A percentile compares a stretch with the other conserved stretches of the same genome.
phyloP scores from a whole-genome alignment of 2,888 invertebrate genomes.

The Tachina lurida region DNA sequence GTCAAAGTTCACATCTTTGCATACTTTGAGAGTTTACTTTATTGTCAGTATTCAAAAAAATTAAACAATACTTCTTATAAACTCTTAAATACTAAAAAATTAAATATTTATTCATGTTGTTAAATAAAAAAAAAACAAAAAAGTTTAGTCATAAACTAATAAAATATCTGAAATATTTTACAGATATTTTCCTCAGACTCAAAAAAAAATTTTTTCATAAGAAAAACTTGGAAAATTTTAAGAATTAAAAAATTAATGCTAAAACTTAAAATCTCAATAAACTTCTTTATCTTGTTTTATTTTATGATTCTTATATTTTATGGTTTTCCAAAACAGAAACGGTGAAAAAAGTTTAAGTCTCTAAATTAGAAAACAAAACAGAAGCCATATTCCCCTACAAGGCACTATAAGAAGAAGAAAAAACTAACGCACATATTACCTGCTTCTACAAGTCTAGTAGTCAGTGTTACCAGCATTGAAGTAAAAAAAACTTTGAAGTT shows the following conservation, averaged over 20 bases:
- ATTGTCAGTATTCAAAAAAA: too few species aligned
- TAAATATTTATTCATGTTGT: too few species aligned
- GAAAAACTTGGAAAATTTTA: slow-evolving; percentile 10
- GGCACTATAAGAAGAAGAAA: neutral
- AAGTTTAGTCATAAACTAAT: too few species aligned
- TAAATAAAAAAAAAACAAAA: too few species aligned
- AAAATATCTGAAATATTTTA: neutral
- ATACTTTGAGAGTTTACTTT: too few species aligned
- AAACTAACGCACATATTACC: neutral
- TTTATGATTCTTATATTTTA: slow-evolving; percentile 59
- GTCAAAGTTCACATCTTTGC: too few species aligned
- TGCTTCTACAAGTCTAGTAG: neutral
- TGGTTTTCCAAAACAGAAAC: slow-evolving; percentile 40
- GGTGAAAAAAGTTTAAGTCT: slow-evolving; percentile 22
- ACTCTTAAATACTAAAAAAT: too few species aligned
- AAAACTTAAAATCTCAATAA: slow-evolving; percentile 59
- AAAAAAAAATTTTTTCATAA: slow-evolving; percentile 3
- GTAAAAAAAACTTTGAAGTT: too few species aligned
- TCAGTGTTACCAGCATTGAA: too few species aligned
- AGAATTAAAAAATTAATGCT: slow-evolving; percentile 50
- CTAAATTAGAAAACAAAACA: slow-evolving; percentile 48
- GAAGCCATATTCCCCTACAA: slow-evolving; percentile 28
- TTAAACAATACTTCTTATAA: too few species aligned
- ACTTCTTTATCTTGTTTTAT: slow-evolving; percentile 48
- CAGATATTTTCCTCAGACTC: neutral